phyloP scores from a whole-genome alignment of 2,888 invertebrate genomes.

The Tromatobia lineatoria region DNA sequence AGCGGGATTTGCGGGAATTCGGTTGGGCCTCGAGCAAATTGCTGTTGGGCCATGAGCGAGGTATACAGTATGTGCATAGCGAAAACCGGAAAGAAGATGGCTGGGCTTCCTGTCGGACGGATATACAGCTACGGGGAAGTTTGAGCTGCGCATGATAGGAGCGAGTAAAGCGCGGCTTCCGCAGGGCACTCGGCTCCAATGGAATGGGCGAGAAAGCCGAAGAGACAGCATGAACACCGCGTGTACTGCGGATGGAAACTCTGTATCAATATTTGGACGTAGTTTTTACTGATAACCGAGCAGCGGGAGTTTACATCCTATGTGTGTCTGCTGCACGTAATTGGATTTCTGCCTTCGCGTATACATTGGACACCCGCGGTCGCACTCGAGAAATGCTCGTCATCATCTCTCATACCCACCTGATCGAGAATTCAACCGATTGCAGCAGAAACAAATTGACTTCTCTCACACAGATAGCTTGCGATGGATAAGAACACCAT shows the following conservation, averaged over 20 bases:
- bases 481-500: conserved; percentile 4
- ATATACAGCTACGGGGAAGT: conserved; percentile 20
- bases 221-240: conserved; percentile 44
- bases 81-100: conserved; percentile 76
- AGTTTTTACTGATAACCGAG: conserved; percentile 77
- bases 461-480: conserved; percentile 15
- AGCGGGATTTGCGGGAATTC: conserved; percentile 73
- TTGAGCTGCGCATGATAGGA: conserved; percentile 10
- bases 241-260: conserved; percentile 70
- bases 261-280: conserved; percentile 79
- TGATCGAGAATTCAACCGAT: conserved; percentile 47
- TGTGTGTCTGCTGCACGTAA: conserved; percentile 78
- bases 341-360: conserved; percentile 77
- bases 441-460: conserved; percentile 38
- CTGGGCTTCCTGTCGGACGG: conserved; percentile 70
- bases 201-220: conserved; percentile 39
- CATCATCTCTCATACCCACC: conserved; percentile 28
- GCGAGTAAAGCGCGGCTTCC: conserved; percentile 23
- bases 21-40: conserved; percentile 70
- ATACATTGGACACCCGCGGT: conserved; percentile 59
- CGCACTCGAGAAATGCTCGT: conserved; percentile 16
- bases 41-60: conserved; percentile 42
- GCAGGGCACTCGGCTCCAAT: neutral
- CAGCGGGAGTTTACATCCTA: conserved; percentile 77
- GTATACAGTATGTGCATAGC: conserved; percentile 20